phyloP scores from a whole-genome alignment of 1,140 invertebrate species.

The Condylostylus longicornis region DNA sequence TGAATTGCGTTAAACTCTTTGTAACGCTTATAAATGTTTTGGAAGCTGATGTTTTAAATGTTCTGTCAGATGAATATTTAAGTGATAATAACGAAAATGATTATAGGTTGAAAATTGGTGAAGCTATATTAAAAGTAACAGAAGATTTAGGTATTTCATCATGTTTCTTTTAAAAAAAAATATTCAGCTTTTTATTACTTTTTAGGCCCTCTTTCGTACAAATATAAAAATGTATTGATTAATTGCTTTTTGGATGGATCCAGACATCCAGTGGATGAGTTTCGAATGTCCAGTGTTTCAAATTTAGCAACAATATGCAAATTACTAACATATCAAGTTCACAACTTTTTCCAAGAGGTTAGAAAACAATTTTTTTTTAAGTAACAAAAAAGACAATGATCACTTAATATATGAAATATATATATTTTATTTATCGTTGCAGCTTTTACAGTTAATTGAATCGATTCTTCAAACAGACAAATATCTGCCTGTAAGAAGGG shows the following conservation, averaged over 20 bases:
- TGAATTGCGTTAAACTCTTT: conserved; percentile 27
- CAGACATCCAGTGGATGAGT: conserved; percentile 45
- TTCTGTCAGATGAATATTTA: conserved; percentile 24
- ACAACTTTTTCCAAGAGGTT: conserved; percentile 52
- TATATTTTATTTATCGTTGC: conserved; percentile 12
- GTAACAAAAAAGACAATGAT: not conserved
- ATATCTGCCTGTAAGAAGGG: conserved; percentile 47
- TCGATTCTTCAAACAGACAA: conserved; percentile 45
- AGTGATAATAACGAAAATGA: conserved; percentile 17
- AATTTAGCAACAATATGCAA: conserved; percentile 66
- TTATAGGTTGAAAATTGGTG: conserved; percentile 55
- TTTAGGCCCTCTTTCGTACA: conserved; percentile 49
- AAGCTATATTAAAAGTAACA: conserved; percentile 54
- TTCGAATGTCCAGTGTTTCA: conserved; percentile 60
- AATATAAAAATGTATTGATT: conserved; percentile 49
- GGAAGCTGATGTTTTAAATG: conserved; percentile 24
- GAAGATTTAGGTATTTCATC: conserved; percentile 42
- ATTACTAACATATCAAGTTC: conserved; percentile 52
- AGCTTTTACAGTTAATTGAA: conserved; percentile 50
- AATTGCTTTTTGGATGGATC: conserved; percentile 49
- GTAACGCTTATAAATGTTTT: conserved; percentile 18
- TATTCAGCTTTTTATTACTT: conserved; percentile 8
- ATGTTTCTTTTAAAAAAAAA: conserved; percentile 1
- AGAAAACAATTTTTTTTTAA: conserved; percentile 6
- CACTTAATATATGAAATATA: not conserved